Evolutionary conservation across 2,113 vertebrate genomes (phyloP).

Genomic region (Oreochromis tanganicae): DNA sequence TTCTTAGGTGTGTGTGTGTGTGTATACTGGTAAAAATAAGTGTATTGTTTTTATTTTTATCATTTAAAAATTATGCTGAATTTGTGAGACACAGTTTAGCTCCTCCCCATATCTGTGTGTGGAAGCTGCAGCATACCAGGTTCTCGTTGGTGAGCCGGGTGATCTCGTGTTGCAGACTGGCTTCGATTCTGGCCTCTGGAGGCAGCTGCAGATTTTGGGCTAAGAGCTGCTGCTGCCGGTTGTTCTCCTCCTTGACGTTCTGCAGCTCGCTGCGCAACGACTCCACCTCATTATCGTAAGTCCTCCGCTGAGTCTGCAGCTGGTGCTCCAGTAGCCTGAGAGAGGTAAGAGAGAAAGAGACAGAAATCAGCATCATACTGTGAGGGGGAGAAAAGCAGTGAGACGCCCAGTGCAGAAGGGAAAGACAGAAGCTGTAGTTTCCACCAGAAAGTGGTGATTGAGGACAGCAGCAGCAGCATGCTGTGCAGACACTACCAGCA

Average conservation of each 20-base stretch:
- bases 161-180: constrained; percentile 97
- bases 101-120: not conserved
- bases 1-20: not conserved
- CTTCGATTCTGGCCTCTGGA: constrained; percentile 93
- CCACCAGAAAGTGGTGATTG: not conserved
- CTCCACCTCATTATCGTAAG: constrained; percentile 86
- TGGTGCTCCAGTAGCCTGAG: constrained; percentile 90
- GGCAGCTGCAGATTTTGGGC: constrained; percentile 97
- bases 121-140: constrained; percentile 74
- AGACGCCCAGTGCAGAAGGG: not conserved
- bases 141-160: constrained; percentile 96
- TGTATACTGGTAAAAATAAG: not conserved
- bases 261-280: constrained; percentile 88
- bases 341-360: not conserved
- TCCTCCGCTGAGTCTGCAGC: constrained; percentile 88
- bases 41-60: not conserved
- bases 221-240: constrained; percentile 94
- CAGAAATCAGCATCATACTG: not conserved
- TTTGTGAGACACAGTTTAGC: fast-evolving
- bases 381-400: not conserved
- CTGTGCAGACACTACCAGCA: constrained; percentile 15
- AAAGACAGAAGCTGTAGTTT: not conserved
- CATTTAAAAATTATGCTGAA: not conserved
- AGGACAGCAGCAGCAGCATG: constrained; percentile 41
- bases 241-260: constrained; percentile 93